Percentiles rank a stretch among this genome's conserved stretches.
phyloP scores from a whole-genome alignment of 2,797 vertebrate species.

The Streptopelia turtur region DNA sequence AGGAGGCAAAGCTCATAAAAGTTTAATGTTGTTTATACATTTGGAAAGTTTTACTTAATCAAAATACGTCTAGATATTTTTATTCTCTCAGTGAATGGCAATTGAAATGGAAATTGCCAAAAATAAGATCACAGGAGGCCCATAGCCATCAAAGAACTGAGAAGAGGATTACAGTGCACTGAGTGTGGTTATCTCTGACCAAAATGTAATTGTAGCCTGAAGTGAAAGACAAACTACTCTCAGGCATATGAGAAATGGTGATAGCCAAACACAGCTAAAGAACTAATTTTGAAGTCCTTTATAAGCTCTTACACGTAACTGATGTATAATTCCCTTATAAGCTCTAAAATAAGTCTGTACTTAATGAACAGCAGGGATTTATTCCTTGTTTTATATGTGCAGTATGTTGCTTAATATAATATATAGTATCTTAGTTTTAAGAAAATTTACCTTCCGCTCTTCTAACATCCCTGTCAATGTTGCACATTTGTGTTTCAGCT shows the following conservation, averaged over 20 bases:
- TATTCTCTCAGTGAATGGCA: neutral
- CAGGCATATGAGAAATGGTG: neutral
- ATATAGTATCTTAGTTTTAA: neutral
- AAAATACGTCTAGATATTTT: neutral
- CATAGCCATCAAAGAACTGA: neutral
- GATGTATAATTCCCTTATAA: neutral
- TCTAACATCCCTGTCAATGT: neutral
- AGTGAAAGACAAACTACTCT: neutral
- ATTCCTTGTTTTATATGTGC: neutral
- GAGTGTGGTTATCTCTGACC: neutral
- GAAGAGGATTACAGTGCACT: neutral
- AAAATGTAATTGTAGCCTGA: neutral
- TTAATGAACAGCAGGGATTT: neutral
- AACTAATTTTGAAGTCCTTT: neutral
- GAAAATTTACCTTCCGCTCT: neutral
- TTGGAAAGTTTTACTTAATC: neutral
- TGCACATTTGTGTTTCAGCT: neutral
- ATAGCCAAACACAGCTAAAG: neutral
- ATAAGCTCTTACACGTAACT: neutral
- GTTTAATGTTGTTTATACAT: neutral
- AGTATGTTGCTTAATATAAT: neutral
- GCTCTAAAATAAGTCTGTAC: neutral
- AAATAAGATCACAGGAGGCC: neutral
- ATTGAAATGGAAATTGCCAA: constrained; percentile 11
- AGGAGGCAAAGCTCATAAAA: neutral